Percentiles rank a stretch among this genome's conserved stretches.
phyloP scores from a whole-genome alignment of 2,797 vertebrate species.

The Chelon labrosus region DNA sequence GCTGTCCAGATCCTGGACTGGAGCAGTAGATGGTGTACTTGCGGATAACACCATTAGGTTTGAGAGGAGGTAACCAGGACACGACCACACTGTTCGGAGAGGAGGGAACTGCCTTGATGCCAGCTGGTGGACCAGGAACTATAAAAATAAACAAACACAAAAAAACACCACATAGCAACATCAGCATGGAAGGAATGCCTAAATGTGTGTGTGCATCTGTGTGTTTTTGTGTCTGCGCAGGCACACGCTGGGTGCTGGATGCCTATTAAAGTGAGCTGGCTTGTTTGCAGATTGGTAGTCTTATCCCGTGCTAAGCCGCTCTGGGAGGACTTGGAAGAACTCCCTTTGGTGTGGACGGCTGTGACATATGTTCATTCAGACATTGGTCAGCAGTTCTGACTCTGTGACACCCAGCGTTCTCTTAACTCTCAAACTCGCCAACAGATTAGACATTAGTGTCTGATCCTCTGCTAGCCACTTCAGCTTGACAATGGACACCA shows the following conservation, averaged over 20 bases:
- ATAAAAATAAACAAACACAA: constrained; percentile 16
- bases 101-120: constrained; percentile 97
- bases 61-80: constrained; percentile 95
- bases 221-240: constrained; percentile 24
- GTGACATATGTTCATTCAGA: constrained; percentile 82
- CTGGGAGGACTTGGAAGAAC: constrained; percentile 71
- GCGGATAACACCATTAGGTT: constrained; percentile 97
- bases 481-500: constrained; percentile 54
- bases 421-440: constrained; percentile 69
- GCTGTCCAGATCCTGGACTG: constrained; percentile 96
- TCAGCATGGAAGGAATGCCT: constrained; percentile 34
- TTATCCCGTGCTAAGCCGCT: constrained; percentile 81
- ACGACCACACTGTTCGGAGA: constrained; percentile 96
- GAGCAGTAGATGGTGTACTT: constrained; percentile 99
- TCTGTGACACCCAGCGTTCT: constrained; percentile 62
- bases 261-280: constrained; percentile 75
- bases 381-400: constrained; percentile 79
- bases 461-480: constrained; percentile 79
- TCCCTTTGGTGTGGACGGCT: constrained; percentile 61
- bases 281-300: constrained; percentile 77
- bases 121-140: constrained; percentile 97
- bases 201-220: constrained; percentile 12
- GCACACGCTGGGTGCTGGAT: constrained; percentile 53
- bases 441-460: constrained; percentile 78
- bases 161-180: constrained; percentile 39